Evolutionary conservation across 2,797 vertebrate species (phyloP), one percentile per base, ranked within the genome.

Genomic region (Neostethus bicornis): DNA sequence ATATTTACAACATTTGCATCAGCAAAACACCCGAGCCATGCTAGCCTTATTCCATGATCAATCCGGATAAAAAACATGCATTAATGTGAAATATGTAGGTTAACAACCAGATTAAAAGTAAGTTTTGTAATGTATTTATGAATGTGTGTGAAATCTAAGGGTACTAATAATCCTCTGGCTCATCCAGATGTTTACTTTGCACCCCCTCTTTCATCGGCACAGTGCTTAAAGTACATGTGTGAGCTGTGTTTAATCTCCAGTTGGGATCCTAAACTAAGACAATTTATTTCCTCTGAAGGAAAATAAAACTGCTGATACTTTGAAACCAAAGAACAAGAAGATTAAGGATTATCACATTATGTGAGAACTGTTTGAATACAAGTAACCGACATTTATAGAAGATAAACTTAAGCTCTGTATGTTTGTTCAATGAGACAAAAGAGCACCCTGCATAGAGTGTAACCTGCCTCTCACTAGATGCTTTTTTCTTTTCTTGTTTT

Each of bases 61-160:
- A 23, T n/a, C 29, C 2, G 0, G n/a, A 21, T 16, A 47, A 42
- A 34, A 41, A 39, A 21, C 34, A 56, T 34, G 41, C 45, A 0
- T n/a, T 69, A 35, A 77, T 67, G 74, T 66, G 2, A 6, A 51
- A 70, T 64, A 85, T 81, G 61, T 85, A 77, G 85, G 81, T 80
- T 85, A 85, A 79, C 74, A 72, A 24, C 69, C 21, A 72, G 14
- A 70, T 80, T 77, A 81, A n/a, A 8, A 66, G 66, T 78, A 73
- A 83, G 56, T 17, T 61, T 19, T 62, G 46, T 73, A 84, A 84
- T 73, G 59, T 75, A 72, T 68, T 79, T 74, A 76, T 66, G 70
- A 66, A 47, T 76, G 64, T 2, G 2, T 24, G 25, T 61, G n/a
- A n/a, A 46, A 42, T 39, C 17, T 14, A 32, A 16, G 0, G 29